These are phyloP conservation scores for Takifugu ocellatus DNA, from an alignment of 2,797 vertebrate species.

Conservation along the genomic window DNA sequence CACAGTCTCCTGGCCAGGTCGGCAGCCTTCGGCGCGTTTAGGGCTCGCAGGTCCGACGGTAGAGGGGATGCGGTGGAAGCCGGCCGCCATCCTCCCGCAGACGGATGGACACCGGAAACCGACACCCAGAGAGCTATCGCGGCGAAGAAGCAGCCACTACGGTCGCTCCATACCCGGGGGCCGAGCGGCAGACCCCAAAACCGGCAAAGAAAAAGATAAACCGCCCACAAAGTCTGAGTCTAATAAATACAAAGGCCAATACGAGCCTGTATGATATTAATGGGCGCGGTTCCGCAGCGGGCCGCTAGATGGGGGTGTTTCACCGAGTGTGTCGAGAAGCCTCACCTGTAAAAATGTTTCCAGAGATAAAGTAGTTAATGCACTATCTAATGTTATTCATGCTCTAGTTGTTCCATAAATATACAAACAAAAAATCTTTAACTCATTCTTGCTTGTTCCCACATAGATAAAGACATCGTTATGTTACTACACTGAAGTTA, in stretches of 20 bases:
- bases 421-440: too few species aligned
- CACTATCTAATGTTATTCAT: too few species aligned
- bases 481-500: too few species aligned
- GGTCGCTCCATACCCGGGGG: slow-evolving; percentile 12
- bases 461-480: too few species aligned
- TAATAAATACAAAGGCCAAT: slow-evolving; percentile 31
- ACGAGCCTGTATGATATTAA: background rate
- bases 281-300: rapidly evolving
- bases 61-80: slow-evolving; percentile 61
- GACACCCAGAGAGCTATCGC: slow-evolving; percentile 50
- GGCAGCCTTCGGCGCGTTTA: slow-evolving; percentile 24
- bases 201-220: background rate
- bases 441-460: too few species aligned
- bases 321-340: background rate
- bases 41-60: slow-evolving; percentile 52
- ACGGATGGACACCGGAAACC: slow-evolving; percentile 74
- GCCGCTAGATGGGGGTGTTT: slow-evolving; percentile 42
- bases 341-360: background rate
- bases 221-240: background rate
- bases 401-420: too few species aligned
- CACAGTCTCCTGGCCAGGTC: slow-evolving; percentile 10
- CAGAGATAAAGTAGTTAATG: too few species aligned
- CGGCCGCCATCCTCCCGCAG: slow-evolving; percentile 72
- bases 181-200: background rate
- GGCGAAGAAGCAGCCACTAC: slow-evolving; percentile 20